Evolutionary conservation across 2,888 invertebrate genomes (phyloP).

Genomic region (Helleia helle): DNA sequence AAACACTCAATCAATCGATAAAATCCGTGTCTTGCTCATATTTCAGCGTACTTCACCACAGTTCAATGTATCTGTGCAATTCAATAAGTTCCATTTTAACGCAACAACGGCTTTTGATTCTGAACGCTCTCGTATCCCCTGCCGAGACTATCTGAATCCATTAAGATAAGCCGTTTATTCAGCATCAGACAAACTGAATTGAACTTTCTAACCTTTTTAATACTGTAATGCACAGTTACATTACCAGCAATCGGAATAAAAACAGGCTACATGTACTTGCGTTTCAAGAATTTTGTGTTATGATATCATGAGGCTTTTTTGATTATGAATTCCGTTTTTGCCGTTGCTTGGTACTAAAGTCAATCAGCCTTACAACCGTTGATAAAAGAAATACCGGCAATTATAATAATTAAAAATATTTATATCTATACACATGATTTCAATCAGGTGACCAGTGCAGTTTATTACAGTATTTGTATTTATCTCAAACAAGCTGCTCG

Average conservation of each 20-base stretch:
- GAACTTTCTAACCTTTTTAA: conserved; percentile 9
- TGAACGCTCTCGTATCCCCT: background rate
- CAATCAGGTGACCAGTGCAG: no score
- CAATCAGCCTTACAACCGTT: no score
- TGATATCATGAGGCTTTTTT: no score
- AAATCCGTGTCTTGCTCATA: background rate
- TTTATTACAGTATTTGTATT: no score
- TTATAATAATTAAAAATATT: no score
- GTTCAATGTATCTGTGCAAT: background rate
- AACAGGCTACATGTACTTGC: no score
- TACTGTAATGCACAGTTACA: background rate
- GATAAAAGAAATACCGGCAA: no score
- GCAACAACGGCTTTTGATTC: conserved; percentile 4
- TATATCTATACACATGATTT: no score
- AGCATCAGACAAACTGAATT: conserved; percentile 5
- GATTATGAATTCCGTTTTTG: no score
- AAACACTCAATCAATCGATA: background rate
- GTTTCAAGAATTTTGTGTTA: no score
- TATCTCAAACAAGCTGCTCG: no score
- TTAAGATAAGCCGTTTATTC: conserved; percentile 15
- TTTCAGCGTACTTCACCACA: background rate
- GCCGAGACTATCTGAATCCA: conserved; percentile 10
- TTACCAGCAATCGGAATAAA: background rate
- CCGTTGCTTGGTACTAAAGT: no score
- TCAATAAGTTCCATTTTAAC: conserved; percentile 5